Conservation (phyloP, 2,888 invertebrate species). For the Drosophila neutralis region DNA sequence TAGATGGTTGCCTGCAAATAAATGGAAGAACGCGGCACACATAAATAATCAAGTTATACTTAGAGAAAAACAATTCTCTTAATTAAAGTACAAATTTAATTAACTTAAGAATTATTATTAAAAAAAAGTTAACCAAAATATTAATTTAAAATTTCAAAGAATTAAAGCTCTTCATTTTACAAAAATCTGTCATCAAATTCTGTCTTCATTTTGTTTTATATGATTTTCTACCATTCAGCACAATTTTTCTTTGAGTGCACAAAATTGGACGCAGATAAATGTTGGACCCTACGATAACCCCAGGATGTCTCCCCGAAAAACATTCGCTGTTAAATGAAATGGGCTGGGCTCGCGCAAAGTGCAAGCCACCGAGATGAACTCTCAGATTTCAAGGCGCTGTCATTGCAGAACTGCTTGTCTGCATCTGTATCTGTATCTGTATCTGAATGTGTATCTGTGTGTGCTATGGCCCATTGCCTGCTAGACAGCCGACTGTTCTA, state of each 20-base stretch:
- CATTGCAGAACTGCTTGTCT: conserved; percentile 20
- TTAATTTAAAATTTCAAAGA: no score
- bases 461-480: conserved; percentile 24
- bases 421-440: conserved; percentile 10
- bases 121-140: no score
- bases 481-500: conserved; percentile 32
- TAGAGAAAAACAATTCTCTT: neutral
- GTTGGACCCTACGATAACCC: conserved; percentile 46
- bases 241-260: neutral
- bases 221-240: neutral
- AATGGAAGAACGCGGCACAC: conserved; percentile 26
- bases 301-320: conserved; percentile 13
- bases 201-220: no score
- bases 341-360: conserved; percentile 17
- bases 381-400: conserved; percentile 35
- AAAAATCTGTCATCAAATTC: neutral
- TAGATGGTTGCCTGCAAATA: conserved; percentile 58
- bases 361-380: conserved; percentile 37
- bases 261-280: conserved; percentile 61
- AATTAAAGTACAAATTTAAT: neutral
- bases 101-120: no score
- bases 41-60: conserved; percentile 49
- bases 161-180: neutral
- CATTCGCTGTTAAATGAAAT: conserved; percentile 33
- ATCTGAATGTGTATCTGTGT: conserved; percentile 10